Evolutionary conservation across 2,888 invertebrate species (phyloP), one percentile per base, ranked within the genome.

Genomic region (Molorchus minor): DNA sequence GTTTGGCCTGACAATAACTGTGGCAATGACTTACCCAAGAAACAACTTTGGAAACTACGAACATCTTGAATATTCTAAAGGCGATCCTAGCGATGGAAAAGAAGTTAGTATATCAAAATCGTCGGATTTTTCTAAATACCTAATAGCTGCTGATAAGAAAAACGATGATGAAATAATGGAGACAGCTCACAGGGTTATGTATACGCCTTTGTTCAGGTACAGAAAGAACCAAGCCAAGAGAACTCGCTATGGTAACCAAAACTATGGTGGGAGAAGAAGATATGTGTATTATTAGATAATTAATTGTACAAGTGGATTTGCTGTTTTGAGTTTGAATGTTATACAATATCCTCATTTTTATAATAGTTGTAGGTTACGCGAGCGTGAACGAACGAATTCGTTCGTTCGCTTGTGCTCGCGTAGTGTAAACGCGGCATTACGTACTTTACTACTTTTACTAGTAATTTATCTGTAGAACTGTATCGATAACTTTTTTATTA

Each of bases 81-180:
- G 8, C 13, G 12, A 25, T 2, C 20, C 43, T 8, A 13, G 16
- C n/a, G 45, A 16, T 20, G 36, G n/a, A 12, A 38, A 35, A 2
- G 38, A 49, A 25, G 17, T 36, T 10, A 17, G 35, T 12, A 2
- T 40, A 30, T n/a, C 16, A 10, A 52, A 40, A 5, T 17, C 30
- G 17, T 30, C 13, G 2, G 25, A 20, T 13, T 44, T 25, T 30
- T 45, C 15, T 15, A 20, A 8, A 12, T 15, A 7, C 29, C 1
- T 17, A 16, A 5, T 36, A 46, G 46, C 13, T 16, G 13, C 21
- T 21, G 16, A 25, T 2, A 20, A 49, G 12, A 15, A 16, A 13
- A 52, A 56, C 15, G 45, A 49, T 17, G 55, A 49, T 7, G 62
- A 62, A 46, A 62, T 62, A 13, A 15, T 62, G 35, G 59, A 56